These are phyloP conservation scores for Leguminivora glycinivorella DNA, from an alignment of 1,140 invertebrate species.

Conservation along the genomic window DNA sequence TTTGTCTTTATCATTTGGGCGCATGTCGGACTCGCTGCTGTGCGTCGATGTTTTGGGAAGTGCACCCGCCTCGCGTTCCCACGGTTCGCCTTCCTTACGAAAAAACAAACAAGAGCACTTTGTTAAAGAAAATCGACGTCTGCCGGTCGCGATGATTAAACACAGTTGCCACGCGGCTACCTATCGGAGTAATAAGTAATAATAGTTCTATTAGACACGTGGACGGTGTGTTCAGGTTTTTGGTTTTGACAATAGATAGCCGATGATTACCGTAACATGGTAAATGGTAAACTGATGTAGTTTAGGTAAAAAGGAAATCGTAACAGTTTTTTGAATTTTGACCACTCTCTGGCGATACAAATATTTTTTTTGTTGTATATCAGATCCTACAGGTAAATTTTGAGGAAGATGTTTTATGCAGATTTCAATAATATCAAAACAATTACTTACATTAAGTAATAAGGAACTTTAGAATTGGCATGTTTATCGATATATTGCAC, in stretches of 20 bases:
- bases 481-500: too few relatives aligned
- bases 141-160: slow-evolving; percentile 77
- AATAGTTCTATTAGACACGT: slow-evolving; percentile 74
- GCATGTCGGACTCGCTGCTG: slow-evolving; percentile 73
- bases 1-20: slow-evolving; percentile 57
- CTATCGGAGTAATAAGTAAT: slow-evolving; percentile 70
- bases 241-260: slow-evolving; percentile 29
- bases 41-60: slow-evolving; percentile 79
- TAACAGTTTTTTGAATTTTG: neutral
- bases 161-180: slow-evolving; percentile 75
- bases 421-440: too few relatives aligned
- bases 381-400: too few relatives aligned
- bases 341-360: too few relatives aligned
- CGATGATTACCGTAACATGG: slow-evolving; percentile 19
- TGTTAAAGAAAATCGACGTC: slow-evolving; percentile 78
- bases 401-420: too few relatives aligned
- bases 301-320: neutral
- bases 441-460: too few relatives aligned
- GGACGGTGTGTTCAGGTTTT: slow-evolving; percentile 38
- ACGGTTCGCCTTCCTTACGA: slow-evolving; percentile 78
- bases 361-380: too few relatives aligned
- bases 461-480: too few relatives aligned
- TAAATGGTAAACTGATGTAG: neutral
- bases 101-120: slow-evolving; percentile 77
- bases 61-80: slow-evolving; percentile 77